Base-by-base conservation (phyloP, 2,888 invertebrate species). In the Pardosa pseudoannulata region DNA sequence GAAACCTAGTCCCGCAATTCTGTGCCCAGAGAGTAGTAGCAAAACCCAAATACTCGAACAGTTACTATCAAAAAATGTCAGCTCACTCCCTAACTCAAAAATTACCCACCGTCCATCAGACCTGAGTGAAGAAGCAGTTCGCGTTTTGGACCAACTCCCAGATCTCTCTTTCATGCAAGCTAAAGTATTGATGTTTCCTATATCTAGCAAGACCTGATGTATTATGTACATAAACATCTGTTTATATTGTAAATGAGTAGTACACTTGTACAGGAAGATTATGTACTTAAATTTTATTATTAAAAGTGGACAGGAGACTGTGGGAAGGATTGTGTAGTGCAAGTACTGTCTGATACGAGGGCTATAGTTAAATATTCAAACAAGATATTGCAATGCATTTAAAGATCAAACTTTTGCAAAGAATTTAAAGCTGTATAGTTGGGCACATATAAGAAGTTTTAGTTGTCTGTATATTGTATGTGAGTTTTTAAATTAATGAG, bases 151-250 rank as follows among this genome's bases (percentile, higher is more conserved):
- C 70, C 90, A 90, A 73, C 88, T 92, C 74, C 92, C 92, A 0
- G 90, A 91, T 87, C 89, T 92, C 78, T 90, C 90, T 9, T 92
- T 92, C 89, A 92, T 92, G 92, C 90, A 90, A 70, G 90, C 92
- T 31, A 91, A 91, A 88, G 91, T 92, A 56, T 89, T 92, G 27
- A 83, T 89, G 92, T 93, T 75, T 92, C 93, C 27, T 90, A 90
- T 29, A 50, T 86, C 86, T 36, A 79, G 74, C 41, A 86, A 86
- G 62, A 87, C 87, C 50, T 87, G 80, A 87, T 75, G 46, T 27
- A 62, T 50, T 72, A 32, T 82, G 65, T 71, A 82, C 50, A 72
- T 67, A 73, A 28, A 16, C 36, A 46, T n/a, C 64, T 81, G 75
- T 82, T 39, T 82, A 62, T 82, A 76, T 46, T 76, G 68, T 74